Percentiles rank a stretch among this genome's conserved stretches.
phyloP scores from a whole-genome alignment of 1,140 invertebrate genomes.

The Varroa destructor region DNA sequence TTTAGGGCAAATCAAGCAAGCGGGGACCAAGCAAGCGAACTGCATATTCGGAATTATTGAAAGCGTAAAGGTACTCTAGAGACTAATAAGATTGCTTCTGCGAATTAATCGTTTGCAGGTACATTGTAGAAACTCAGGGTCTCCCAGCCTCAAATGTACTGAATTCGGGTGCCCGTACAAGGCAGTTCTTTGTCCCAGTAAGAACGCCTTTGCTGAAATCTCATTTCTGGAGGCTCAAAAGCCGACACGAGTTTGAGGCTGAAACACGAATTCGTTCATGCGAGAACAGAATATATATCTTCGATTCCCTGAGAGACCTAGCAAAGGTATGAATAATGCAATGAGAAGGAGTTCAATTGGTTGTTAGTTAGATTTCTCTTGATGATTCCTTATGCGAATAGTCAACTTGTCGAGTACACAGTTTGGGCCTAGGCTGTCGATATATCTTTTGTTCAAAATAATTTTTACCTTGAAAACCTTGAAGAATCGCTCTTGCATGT shows the following conservation, averaged over 20 bases:
- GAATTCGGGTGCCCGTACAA: conserved; percentile 92
- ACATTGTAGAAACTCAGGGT: conserved; percentile 79
- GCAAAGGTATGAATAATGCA: conserved; percentile 47
- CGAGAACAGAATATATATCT: conserved; percentile 98
- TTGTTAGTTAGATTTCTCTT: too few species aligned
- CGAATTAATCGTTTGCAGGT: conserved; percentile 49
- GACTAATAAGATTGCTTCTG: not conserved
- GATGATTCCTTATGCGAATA: too few species aligned
- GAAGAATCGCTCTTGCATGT: not conserved
- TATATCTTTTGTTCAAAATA: conserved; percentile 32
- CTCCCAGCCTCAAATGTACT: conserved; percentile 95
- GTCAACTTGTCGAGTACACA: too few species aligned
- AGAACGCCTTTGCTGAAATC: conserved; percentile 70
- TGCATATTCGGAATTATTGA: too few species aligned
- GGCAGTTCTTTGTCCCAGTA: conserved; percentile 94
- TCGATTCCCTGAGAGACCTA: conserved; percentile 98
- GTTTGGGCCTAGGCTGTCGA: too few species aligned
- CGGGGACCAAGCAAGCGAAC: too few species aligned
- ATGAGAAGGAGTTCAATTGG: too few species aligned
- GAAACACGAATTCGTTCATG: conserved; percentile 97
- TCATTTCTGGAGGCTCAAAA: conserved; percentile 92
- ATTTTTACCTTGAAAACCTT: too few species aligned
- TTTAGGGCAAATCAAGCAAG: not conserved
- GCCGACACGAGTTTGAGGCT: conserved; percentile 90
- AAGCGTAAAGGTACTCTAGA: too few species aligned